Conservation (phyloP, 1,140 invertebrate species). For the Zaprionus capensis region DNA sequence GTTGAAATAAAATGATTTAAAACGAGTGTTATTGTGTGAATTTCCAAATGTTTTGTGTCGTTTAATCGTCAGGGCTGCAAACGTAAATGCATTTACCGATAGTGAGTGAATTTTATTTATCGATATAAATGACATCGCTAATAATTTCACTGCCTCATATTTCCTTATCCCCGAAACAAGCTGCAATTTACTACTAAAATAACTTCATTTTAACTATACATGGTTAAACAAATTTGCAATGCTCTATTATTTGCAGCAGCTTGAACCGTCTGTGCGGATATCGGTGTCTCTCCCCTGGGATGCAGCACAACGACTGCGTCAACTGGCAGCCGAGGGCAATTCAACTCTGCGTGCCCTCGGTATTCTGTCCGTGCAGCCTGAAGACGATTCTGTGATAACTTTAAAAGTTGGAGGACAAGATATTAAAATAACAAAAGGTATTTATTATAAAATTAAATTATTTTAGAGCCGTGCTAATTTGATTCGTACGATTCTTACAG, state of each 20-base stretch:
- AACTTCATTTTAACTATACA: constrained; percentile 7
- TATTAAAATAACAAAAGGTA: constrained; percentile 88
- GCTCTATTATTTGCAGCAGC: constrained; percentile 85
- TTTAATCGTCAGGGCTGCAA: constrained; percentile 54
- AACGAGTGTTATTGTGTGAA: constrained; percentile 16
- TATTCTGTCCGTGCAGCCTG: constrained; percentile 97
- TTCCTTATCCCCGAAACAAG: constrained; percentile 19
- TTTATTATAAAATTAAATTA: not conserved
- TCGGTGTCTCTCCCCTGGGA: constrained; percentile 98
- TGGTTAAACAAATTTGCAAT: constrained; percentile 30
- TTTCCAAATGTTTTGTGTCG: constrained; percentile 2
- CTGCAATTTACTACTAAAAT: constrained; percentile 1
- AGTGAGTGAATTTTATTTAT: constrained; percentile 22
- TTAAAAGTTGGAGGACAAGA: constrained; percentile 92
- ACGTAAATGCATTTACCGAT: constrained; percentile 41
- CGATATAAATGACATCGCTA: constrained; percentile 32
- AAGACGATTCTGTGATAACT: constrained; percentile 97
- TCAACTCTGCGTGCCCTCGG: constrained; percentile 94
- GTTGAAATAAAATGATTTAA: not conserved
- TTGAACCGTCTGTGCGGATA: constrained; percentile 97
- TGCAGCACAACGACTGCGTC: constrained; percentile 94
- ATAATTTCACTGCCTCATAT: constrained; percentile 29
- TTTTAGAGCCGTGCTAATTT: not conserved
- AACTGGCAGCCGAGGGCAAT: constrained; percentile 95
- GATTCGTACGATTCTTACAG: constrained; percentile 23